A percentile compares a stretch with the other conserved stretches of the same genome.
phyloP scores from a whole-genome alignment of 2,113 vertebrate species.

The Dissostichus mawsoni region DNA sequence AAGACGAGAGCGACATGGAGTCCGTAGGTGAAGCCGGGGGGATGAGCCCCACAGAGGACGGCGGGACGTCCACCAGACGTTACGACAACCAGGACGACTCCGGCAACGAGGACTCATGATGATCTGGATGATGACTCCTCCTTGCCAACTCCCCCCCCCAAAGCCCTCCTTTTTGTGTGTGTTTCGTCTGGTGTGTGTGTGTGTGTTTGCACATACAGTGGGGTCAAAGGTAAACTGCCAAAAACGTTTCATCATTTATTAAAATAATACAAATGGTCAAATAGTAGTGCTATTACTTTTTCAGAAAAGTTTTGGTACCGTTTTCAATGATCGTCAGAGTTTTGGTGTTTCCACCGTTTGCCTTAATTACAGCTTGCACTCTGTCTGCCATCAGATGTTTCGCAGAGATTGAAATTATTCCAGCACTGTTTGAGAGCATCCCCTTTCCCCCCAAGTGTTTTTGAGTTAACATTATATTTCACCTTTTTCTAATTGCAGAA shows the following conservation, averaged over 20 bases:
- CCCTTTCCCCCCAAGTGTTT: background rate
- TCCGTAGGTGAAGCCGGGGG: conserved; percentile 91
- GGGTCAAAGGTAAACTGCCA: conserved; percentile 75
- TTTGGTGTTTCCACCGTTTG: conserved; percentile 71
- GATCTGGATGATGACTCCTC: conserved; percentile 65
- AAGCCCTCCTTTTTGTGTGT: background rate
- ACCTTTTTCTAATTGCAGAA: background rate
- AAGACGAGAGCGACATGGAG: conserved; percentile 90
- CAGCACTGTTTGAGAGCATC: conserved; percentile 19
- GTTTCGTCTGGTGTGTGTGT: conserved; percentile 14
- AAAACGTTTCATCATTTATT: conserved; percentile 76
- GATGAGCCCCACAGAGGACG: conserved; percentile 88
- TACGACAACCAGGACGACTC: conserved; percentile 98
- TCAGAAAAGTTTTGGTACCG: conserved; percentile 21
- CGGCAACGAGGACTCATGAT: conserved; percentile 98
- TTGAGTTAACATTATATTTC: background rate
- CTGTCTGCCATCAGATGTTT: conserved; percentile 44
- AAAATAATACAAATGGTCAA: conserved; percentile 40
- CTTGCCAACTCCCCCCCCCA: conserved; percentile 42
- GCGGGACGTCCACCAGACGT: conserved; percentile 91
- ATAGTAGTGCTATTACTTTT: conserved; percentile 17
- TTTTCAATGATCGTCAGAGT: conserved; percentile 50
- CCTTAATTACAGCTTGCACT: conserved; percentile 74
- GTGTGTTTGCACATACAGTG: conserved; percentile 60
- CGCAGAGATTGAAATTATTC: conserved; percentile 31